Conservation (phyloP, 2,797 vertebrate species). For the Botia kubotai region DNA sequence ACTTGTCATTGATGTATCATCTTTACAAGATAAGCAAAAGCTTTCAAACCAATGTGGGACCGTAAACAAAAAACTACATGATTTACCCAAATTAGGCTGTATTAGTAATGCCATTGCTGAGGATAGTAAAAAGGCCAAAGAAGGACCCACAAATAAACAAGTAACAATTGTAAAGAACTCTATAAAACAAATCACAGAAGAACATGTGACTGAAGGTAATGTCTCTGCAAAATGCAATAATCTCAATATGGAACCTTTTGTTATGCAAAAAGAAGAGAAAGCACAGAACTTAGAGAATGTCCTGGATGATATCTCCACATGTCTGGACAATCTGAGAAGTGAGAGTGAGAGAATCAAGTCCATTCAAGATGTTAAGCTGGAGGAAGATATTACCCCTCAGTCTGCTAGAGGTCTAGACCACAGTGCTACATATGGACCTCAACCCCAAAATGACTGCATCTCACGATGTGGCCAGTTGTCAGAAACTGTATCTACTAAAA, state of each 20-base stretch:
- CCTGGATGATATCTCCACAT: slow-evolving; percentile 63
- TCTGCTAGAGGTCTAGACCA: slow-evolving; percentile 5
- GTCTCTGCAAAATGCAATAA: neutral
- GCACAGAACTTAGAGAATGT: slow-evolving; percentile 36
- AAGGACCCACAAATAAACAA: slow-evolving; percentile 5
- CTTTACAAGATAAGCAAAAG: slow-evolving; percentile 22
- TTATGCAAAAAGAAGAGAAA: slow-evolving; percentile 9
- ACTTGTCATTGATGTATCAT: slow-evolving; percentile 9
- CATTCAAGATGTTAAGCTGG: slow-evolving; percentile 38
- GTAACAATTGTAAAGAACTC: neutral
- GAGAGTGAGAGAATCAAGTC: slow-evolving; percentile 51
- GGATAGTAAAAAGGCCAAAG: slow-evolving; percentile 16
- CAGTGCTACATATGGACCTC: neutral
- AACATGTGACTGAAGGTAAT: neutral
- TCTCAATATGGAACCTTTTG: slow-evolving; percentile 19
- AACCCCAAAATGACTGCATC: slow-evolving; percentile 3
- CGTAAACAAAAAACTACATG: slow-evolving; percentile 1
- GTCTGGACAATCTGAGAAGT: slow-evolving; percentile 62
- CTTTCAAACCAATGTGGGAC: slow-evolving; percentile 21
- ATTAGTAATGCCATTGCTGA: neutral
- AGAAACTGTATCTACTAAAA: neutral
- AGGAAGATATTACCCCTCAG: neutral
- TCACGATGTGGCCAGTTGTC: slow-evolving; percentile 1
- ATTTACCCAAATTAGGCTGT: neutral
- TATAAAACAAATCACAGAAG: neutral